Evolutionary conservation across 2,797 vertebrate genomes (phyloP).

Genomic region (Poecilia gillii): DNA sequence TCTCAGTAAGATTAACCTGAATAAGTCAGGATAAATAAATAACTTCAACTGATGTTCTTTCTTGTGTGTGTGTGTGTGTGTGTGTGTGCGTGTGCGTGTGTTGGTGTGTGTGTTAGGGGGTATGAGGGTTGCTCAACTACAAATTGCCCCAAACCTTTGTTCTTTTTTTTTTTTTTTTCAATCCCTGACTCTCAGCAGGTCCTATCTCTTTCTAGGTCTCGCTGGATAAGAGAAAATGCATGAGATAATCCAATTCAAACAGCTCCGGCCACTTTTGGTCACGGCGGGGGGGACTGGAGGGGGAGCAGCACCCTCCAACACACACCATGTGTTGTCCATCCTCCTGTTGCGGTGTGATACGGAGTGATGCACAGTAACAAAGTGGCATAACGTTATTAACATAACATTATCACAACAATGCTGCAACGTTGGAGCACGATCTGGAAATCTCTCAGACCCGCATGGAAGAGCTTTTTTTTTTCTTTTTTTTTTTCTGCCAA

Average conservation of each 20-base stretch:
- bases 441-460: conserved; percentile 60
- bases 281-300: conserved; percentile 27
- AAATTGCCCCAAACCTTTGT: conserved; percentile 54
- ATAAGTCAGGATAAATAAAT: conserved; percentile 52
- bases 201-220: conserved; percentile 66
- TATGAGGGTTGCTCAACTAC: conserved; percentile 15
- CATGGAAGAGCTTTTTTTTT: conserved; percentile 51
- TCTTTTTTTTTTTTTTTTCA: neutral
- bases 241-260: conserved; percentile 77
- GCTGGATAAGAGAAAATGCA: conserved; percentile 72
- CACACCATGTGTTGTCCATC: conserved; percentile 40
- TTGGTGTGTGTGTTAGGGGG: neutral
- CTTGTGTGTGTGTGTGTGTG: neutral
- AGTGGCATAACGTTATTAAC: conserved; percentile 42
- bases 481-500: neutral
- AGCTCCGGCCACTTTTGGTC: conserved; percentile 62
- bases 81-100: neutral
- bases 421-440: conserved; percentile 50
- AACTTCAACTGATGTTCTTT: conserved; percentile 30
- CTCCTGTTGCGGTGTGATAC: conserved; percentile 52
- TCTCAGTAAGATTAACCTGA: conserved; percentile 43
- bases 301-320: conserved; percentile 16
- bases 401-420: conserved; percentile 60
- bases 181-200: conserved; percentile 51
- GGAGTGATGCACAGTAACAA: conserved; percentile 29